Conservation (phyloP, 2,797 vertebrate species). For the Karalla daura region DNA sequence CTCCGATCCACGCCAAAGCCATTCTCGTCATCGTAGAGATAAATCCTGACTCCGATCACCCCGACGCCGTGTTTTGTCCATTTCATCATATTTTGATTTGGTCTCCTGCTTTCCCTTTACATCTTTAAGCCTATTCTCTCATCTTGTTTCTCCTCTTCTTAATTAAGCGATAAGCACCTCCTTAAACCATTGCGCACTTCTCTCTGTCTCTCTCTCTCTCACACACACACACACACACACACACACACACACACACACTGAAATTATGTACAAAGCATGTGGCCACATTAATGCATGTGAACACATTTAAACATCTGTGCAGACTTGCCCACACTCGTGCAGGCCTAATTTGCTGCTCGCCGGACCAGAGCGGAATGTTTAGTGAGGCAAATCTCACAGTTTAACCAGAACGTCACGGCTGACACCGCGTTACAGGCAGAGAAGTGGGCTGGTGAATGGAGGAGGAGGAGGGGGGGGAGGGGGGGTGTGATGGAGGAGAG, state of each 20-base stretch:
- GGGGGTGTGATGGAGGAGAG: background rate
- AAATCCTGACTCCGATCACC: background rate
- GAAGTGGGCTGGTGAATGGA: background rate
- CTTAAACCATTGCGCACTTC: background rate
- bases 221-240: background rate
- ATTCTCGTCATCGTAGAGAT: background rate
- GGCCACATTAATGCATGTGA: background rate
- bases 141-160: background rate
- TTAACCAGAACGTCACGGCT: conserved; percentile 16
- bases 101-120: background rate
- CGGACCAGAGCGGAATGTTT: background rate
- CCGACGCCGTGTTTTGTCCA: too few species aligned
- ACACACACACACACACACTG: background rate
- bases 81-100: background rate
- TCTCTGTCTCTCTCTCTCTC: too few species aligned
- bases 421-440: background rate
- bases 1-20: background rate
- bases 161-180: background rate
- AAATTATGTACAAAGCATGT: background rate
- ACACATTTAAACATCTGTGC: background rate
- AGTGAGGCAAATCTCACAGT: conserved; percentile 1
- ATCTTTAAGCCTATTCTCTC: background rate
- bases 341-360: conserved; percentile 26
- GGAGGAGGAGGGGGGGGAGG: background rate
- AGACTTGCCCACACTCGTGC: background rate